Evolutionary conservation across 2,797 vertebrate genomes (phyloP).

Genomic region (Falco concolor): DNA sequence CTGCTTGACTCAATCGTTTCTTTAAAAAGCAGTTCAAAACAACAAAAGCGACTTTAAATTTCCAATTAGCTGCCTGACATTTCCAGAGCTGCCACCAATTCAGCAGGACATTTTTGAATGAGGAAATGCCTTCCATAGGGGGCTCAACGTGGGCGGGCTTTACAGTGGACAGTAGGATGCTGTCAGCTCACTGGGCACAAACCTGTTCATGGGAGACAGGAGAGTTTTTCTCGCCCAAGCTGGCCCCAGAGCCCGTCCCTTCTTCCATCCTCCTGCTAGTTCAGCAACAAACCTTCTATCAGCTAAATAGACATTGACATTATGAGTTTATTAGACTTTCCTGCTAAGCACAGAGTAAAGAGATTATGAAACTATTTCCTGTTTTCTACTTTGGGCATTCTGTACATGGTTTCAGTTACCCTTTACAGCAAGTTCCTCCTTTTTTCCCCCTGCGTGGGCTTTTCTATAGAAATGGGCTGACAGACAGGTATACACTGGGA

Average conservation of each 20-base stretch:
- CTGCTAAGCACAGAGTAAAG: neutral
- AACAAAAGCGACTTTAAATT: neutral
- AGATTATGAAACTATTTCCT: neutral
- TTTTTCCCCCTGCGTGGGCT: neutral
- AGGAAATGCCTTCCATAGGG: neutral
- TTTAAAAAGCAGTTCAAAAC: neutral
- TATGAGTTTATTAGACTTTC: neutral
- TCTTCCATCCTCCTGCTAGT: neutral
- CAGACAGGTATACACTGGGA: conserved; percentile 29
- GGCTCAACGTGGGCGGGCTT: rapidly evolving
- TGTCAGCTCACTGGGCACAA: neutral
- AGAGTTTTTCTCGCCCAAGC: neutral
- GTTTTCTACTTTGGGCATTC: neutral
- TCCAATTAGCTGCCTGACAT: neutral
- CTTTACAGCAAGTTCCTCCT: neutral
- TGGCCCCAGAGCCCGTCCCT: neutral
- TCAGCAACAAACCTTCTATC: neutral
- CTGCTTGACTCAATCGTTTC: neutral
- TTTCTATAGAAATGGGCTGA: conserved; percentile 16
- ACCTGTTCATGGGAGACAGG: neutral
- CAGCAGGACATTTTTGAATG: neutral
- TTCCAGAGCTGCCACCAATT: neutral
- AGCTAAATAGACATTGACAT: neutral
- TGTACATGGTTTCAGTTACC: neutral
- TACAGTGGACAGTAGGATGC: neutral